Base-by-base conservation (phyloP, 1,140 invertebrate species). In the Drosophila yakuba region DNA sequence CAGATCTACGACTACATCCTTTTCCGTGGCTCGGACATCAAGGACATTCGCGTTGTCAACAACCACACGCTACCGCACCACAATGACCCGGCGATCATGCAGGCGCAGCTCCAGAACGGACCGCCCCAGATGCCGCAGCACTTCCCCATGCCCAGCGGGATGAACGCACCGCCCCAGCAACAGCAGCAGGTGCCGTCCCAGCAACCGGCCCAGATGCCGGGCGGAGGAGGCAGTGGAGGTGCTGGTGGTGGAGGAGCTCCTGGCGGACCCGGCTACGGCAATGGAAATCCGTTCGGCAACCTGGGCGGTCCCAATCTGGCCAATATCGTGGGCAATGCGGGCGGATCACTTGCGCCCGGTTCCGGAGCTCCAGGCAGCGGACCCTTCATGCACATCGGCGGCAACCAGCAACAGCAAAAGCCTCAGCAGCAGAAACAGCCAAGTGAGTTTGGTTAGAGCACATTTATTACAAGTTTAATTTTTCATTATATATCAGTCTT, bases 1-100 rank as follows among this genome's bases (percentile, higher is more conserved):
- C 98, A 99, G 93, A 96, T 99, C 38, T 99, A 99, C 93, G 99
- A 99, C 90, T 99, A 98, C 93, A 99, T 99, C 78, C 95, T 99
- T 55, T 99, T 99, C 93, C 94, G 98, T 74, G 99, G 98, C 32
- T 96, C 97, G 78, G 99, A 99, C 93, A 99, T 99, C 89, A 99
- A 99, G 93, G 99, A 99, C 93, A 98, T 99, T 82, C 95, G 98
- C 92, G 98, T 99, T 63, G 95, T 98, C 45, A 96, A 96, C 91
- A 96, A 88, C 57, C 83, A 95, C 95, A 95, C 95, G 44, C 94
- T 94, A 59, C 93, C 95, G 32, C 94, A 97, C 91, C 93, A 97
- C 92, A 95, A 98, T 94, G 98, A 99, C 94, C 98, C 98, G 57
- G 98, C 98, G 48, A 99, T 99, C 93, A 97, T 99, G 93, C 97